Base-by-base conservation (phyloP, 1,140 invertebrate genomes). In the Aphelinus atriplicis region DNA sequence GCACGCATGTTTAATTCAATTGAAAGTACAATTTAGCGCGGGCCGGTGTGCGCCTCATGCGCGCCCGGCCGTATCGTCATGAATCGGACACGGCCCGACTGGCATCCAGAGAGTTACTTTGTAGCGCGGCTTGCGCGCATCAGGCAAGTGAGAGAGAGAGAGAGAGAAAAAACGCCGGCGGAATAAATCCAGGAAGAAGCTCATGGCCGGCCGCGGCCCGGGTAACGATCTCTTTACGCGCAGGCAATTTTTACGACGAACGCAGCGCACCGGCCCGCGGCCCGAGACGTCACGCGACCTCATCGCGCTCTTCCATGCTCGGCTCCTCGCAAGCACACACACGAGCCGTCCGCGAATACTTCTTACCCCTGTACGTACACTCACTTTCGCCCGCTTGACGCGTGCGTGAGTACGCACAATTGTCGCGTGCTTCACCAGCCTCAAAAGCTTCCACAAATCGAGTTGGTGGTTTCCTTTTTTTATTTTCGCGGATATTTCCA, bases 171-270 rank as follows among this genome's bases (percentile, higher is more conserved):
- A 63, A 48, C 57, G 75, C 73, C 69, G 78, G 77, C 73, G 75
- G 79, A 81, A 81, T 79, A 80, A 73, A 84, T 86, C 81, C 84
- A 87, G 86, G 86, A 87, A 87, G 84, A 70, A 43, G 46, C 83
- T 83, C 80, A 43, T 6, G 66, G 64, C 64, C 64, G 43, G 10
- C 3, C n/a, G 48, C 26, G 6, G 62, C 62, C 76, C 80, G 76
- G 81, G 82, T 82, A 85, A 85, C 83, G 81, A 86, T 85, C 83
- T 86, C 85, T 87, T 87, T 86, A 87, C 85, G 85, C 82, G 83
- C 84, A 86, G 83, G 85, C 85, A 86, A 87, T 86, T 87, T 87
- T 86, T 86, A 86, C 81, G 84, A 86, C 84, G 80, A 80, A 86
- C 74, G 80, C 85, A 84, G 81, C 82, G 78, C 82, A 81, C 82